Evolutionary conservation across 2,888 invertebrate genomes (phyloP), one percentile per base, ranked within the genome.

Genomic region (Pterobdella sp.): DNA sequence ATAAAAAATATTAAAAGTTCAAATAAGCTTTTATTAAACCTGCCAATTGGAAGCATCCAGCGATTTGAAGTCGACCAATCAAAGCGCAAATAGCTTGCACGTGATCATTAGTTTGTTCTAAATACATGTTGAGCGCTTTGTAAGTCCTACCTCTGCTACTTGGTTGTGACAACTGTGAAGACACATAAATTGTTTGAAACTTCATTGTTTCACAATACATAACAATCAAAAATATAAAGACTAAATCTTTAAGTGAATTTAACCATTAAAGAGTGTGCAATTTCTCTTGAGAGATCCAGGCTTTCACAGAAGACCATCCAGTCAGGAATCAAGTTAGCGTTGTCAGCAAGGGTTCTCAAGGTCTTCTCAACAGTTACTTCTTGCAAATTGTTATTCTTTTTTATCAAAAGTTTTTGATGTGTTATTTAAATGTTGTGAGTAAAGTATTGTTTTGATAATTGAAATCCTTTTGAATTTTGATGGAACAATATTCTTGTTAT

Each of bases 41-140:
- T 34, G 71, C 71, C 35, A 71, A 52, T 36, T 71, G 71, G 26
- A 56, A 63, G 36, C 71, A 71, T 42, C 56, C 36, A 36, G 60
- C 71, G 26, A 14, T 29, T 36, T 56, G 31, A 26, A 71, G 31
- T 10, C 56, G 29, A 31, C 52, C 1, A 34, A 71, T 31, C 71
- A 71, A 63, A 10, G 69, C 42, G 7, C 56, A 31, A n/a, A 71
- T n/a, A n/a, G 63, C 71, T 3, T 1, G 32, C 37, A 36, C 52
- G 26, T 60, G 60, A 22, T 56, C 60, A 56, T 26, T 56, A 3
- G 60, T 56, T 26, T 56, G 60, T n/a, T 56, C 60, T 26, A 56
- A 22, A 26, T 56, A 56, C n/a, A 56, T 4, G n/a, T 56, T 56
- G n/a, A 56, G n/a, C 3, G 60, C 60, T 26, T 56, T 56, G 60